These are phyloP conservation scores for Perithous albicinctus DNA, from an alignment of 2,888 invertebrate genomes.

Conservation along the genomic window DNA sequence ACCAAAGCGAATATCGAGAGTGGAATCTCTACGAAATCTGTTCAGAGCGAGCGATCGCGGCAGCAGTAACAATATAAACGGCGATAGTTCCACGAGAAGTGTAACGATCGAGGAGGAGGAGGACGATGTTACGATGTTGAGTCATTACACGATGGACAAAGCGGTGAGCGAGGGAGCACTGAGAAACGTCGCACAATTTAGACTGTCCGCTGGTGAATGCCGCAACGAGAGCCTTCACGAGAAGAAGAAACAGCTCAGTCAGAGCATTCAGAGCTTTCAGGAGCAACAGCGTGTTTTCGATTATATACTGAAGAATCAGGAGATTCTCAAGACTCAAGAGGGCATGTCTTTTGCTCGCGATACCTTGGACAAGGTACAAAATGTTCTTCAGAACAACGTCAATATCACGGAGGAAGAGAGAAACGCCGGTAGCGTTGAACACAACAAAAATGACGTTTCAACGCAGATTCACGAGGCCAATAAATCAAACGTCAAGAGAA, in stretches of 20 bases:
- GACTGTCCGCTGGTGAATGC: slow-evolving; percentile 68
- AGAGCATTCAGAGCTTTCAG: slow-evolving; percentile 81
- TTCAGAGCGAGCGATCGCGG: slow-evolving; percentile 83
- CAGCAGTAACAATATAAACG: slow-evolving; percentile 70
- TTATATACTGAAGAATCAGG: slow-evolving; percentile 78
- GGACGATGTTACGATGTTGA: slow-evolving; percentile 60
- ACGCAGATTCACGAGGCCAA: slow-evolving; percentile 59
- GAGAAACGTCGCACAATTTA: slow-evolving; percentile 69
- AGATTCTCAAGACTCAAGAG: slow-evolving; percentile 74
- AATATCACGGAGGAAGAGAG: slow-evolving; percentile 39
- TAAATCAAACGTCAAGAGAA: slow-evolving; percentile 75
- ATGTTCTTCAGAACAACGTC: not conserved
- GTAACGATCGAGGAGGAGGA: slow-evolving; percentile 78
- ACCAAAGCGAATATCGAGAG: slow-evolving; percentile 85
- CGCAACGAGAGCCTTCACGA: slow-evolving; percentile 60
- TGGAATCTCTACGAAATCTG: slow-evolving; percentile 86
- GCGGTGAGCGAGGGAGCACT: slow-evolving; percentile 80
- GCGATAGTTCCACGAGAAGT: slow-evolving; percentile 69
- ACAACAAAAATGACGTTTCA: slow-evolving; percentile 55
- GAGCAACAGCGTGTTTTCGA: slow-evolving; percentile 81
- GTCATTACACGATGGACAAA: slow-evolving; percentile 79
- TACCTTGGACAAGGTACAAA: slow-evolving; percentile 69
- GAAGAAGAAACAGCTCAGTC: slow-evolving; percentile 77
- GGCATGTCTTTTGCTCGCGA: slow-evolving; percentile 74
- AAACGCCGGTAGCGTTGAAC: slow-evolving; percentile 41